Conservation (phyloP, 2,113 vertebrate genomes). For the Macrotis lagotis region DNA sequence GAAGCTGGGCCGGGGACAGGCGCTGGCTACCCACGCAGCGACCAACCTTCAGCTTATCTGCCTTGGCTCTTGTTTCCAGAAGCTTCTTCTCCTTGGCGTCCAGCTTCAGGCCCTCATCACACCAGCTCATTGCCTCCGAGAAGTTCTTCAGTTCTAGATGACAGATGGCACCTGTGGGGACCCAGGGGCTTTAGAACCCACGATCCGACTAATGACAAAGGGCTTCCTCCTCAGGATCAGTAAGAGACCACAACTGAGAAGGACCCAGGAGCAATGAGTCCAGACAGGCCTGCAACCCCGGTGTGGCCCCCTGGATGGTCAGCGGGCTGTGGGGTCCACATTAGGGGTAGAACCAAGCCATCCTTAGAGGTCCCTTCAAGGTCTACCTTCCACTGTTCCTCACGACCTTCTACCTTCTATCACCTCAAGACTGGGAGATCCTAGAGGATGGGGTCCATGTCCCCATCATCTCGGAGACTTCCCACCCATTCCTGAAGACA, state of each 20-base stretch:
- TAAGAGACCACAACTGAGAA: too few relatives aligned
- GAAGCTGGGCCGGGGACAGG: neutral
- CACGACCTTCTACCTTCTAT: too few relatives aligned
- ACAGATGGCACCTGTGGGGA: conserved; percentile 91
- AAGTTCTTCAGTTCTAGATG: conserved; percentile 90
- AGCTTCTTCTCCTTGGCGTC: conserved; percentile 91
- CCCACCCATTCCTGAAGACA: too few relatives aligned
- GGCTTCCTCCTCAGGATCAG: neutral
- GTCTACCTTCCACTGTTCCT: too few relatives aligned
- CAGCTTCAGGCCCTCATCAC: conserved; percentile 90
- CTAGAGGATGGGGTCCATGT: too few relatives aligned
- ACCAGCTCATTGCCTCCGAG: conserved; percentile 90
- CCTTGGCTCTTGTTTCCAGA: conserved; percentile 88
- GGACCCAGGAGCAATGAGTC: too few relatives aligned
- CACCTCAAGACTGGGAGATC: too few relatives aligned
- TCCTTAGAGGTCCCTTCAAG: too few relatives aligned
- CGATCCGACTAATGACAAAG: neutral
- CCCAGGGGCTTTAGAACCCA: conserved; percentile 35
- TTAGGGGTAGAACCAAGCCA: too few relatives aligned
- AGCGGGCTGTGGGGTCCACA: too few relatives aligned
- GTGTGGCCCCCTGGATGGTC: too few relatives aligned
- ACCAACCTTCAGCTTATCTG: conserved; percentile 91
- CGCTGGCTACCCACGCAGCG: neutral
- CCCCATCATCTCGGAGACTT: neutral
- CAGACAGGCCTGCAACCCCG: too few relatives aligned